phyloP scores from a whole-genome alignment of 2,113 vertebrate species.

The Grus americana region DNA sequence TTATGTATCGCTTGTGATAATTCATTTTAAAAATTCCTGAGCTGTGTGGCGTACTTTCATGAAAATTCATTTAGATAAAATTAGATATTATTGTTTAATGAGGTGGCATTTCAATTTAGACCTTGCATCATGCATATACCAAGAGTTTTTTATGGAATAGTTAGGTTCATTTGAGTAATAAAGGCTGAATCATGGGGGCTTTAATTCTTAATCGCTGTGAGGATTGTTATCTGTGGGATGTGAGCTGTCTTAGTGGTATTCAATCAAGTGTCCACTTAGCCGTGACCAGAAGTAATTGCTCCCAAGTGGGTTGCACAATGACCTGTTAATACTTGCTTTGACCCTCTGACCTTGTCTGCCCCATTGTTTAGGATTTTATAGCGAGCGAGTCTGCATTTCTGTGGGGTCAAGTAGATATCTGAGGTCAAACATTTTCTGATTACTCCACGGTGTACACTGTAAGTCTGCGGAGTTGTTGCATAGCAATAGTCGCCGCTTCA shows the following conservation, averaged over 20 bases:
- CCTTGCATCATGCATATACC: slow-evolving; percentile 83
- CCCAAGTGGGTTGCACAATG: slow-evolving; percentile 98
- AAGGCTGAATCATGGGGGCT: slow-evolving; percentile 98
- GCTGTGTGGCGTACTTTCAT: slow-evolving; percentile 85
- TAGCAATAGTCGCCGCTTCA: slow-evolving; percentile 63
- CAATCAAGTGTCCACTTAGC: slow-evolving; percentile 99
- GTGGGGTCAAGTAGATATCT: slow-evolving; percentile 91
- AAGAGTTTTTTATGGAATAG: slow-evolving; percentile 94
- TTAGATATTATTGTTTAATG: slow-evolving; percentile 90
- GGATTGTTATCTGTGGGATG: slow-evolving; percentile 99
- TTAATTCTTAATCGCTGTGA: slow-evolving; percentile 99
- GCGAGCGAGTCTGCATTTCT: slow-evolving; percentile 83
- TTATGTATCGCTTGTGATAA: slow-evolving; percentile 85
- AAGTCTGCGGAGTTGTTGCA: slow-evolving; percentile 59
- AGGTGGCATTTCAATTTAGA: slow-evolving; percentile 89
- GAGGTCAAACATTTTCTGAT: slow-evolving; percentile 85
- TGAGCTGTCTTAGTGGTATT: slow-evolving; percentile 97
- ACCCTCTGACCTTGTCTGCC: slow-evolving; percentile 98
- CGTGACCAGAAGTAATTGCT: slow-evolving; percentile 99
- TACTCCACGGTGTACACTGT: slow-evolving; percentile 65
- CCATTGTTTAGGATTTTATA: slow-evolving; percentile 95
- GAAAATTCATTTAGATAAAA: slow-evolving; percentile 91
- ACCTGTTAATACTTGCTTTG: slow-evolving; percentile 98
- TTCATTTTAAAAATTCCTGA: slow-evolving; percentile 88
- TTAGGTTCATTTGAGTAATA: slow-evolving; percentile 99